Percentiles rank a stretch among this genome's conserved stretches.
These are phyloP conservation scores for Urocitellus parryii DNA, from an alignment of 2,113 vertebrate species.

Conservation along the genomic window DNA sequence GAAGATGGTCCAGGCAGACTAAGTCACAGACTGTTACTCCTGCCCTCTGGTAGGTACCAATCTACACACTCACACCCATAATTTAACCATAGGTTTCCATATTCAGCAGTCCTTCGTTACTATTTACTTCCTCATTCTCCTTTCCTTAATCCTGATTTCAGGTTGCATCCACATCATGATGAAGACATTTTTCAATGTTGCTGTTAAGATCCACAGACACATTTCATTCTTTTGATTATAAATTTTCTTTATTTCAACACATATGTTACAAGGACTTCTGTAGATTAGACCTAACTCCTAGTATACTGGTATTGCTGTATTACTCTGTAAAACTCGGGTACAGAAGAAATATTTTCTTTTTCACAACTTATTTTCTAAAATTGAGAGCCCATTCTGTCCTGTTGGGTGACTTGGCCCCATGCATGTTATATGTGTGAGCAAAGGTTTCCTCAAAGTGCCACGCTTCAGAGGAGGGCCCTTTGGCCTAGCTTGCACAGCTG, in stretches of 20 bases:
- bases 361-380: conserved; percentile 4
- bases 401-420: not conserved
- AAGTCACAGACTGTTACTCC: not conserved
- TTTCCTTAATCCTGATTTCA: not conserved
- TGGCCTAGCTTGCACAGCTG: not conserved
- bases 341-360: conserved; percentile 29
- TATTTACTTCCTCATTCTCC: not conserved
- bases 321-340: not conserved
- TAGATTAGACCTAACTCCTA: not conserved
- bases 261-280: not conserved
- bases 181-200: not conserved
- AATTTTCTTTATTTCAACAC: not conserved
- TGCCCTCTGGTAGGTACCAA: not conserved
- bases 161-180: not conserved
- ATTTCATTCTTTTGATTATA: conserved; percentile 1
- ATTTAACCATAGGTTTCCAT: not conserved
- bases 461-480: not conserved
- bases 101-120: not conserved
- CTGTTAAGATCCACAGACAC: not conserved
- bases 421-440: not conserved
- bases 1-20: not conserved
- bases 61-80: not conserved
- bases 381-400: not conserved
- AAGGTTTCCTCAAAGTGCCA: not conserved
- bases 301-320: not conserved